Evolutionary conservation across 2,113 vertebrate genomes (phyloP).

Genomic region (Entosphenus tridentatus): DNA sequence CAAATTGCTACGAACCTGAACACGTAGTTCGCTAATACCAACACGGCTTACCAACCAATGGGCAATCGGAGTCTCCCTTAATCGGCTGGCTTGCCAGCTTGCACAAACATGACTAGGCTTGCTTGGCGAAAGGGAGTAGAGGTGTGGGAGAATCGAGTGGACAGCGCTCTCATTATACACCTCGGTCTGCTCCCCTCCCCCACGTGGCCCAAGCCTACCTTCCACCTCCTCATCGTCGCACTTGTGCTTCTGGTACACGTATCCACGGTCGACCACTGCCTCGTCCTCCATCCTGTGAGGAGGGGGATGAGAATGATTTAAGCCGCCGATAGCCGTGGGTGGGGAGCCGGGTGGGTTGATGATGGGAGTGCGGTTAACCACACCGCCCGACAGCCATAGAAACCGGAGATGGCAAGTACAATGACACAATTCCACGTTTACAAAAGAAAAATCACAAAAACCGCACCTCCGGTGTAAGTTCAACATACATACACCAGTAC

Average conservation of each 20-base stretch:
- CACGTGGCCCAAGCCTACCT: too few species aligned
- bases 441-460: too few species aligned
- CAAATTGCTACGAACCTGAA: too few species aligned
- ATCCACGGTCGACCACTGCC: constrained; percentile 22
- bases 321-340: fast-evolving
- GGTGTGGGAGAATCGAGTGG: too few species aligned
- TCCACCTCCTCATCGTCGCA: constrained; percentile 54
- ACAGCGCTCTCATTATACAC: constrained; percentile 10
- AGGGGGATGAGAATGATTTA: background rate
- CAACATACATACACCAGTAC: background rate
- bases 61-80: too few species aligned
- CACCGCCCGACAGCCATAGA: background rate
- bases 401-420: background rate
- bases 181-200: too few species aligned
- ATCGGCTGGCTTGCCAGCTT: background rate
- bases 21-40: too few species aligned
- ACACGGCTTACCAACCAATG: too few species aligned
- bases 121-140: background rate
- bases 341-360: background rate
- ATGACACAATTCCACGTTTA: background rate
- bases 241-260: constrained; percentile 23
- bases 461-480: background rate
- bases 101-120: background rate
- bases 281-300: constrained; percentile 37
- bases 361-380: too few species aligned